Conservation (phyloP, 2,797 vertebrate genomes). For the Myotis pilosus region DNA sequence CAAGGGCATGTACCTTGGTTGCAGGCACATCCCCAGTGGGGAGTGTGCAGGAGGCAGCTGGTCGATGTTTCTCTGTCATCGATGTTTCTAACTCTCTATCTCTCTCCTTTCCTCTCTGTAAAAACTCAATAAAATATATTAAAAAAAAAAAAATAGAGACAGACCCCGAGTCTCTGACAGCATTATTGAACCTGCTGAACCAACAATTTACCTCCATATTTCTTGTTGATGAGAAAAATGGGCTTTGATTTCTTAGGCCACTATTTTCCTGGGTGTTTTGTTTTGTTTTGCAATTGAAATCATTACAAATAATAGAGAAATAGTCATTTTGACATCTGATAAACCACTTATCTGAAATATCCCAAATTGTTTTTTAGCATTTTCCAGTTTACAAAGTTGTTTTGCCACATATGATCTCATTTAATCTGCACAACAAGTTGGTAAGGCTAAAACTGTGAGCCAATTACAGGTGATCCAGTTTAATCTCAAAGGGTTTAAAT, state of each 20-base stretch:
- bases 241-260: not conserved
- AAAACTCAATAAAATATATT: too few species aligned
- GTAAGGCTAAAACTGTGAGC: not conserved
- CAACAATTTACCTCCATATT: not conserved
- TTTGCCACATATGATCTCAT: not conserved
- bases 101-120: too few species aligned
- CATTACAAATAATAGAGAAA: not conserved
- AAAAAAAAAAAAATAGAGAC: too few species aligned
- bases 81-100: too few species aligned
- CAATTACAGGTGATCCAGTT: not conserved
- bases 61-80: too few species aligned
- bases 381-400: not conserved
- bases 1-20: too few species aligned
- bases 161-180: not conserved
- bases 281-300: not conserved
- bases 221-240: not conserved
- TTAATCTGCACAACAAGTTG: not conserved
- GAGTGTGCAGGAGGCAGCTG: too few species aligned
- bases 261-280: not conserved
- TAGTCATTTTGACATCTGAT: not conserved
- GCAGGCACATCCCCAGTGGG: too few species aligned
- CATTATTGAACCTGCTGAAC: not conserved
- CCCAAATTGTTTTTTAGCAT: not conserved
- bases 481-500: not conserved
- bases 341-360: not conserved